Evolutionary conservation across 2,888 invertebrate genomes (phyloP), one percentile per base, ranked within the genome.

Genomic region (Druceiella hillmani): DNA sequence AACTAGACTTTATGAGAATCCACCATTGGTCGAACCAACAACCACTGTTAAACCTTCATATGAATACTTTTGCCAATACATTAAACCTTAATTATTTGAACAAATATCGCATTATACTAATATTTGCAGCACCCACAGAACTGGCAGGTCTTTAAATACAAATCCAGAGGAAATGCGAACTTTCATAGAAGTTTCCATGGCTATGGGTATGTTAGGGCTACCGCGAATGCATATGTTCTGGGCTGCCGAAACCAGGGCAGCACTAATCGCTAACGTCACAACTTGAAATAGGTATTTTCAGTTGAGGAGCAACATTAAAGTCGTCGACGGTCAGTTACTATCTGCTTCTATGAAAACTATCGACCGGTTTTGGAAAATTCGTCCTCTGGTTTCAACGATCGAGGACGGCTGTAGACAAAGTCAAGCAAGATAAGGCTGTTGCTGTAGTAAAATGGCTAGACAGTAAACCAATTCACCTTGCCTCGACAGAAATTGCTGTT

Each of bases 361-460:
- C 22, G 22, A 20, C n/a, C 22, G n/a, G 22, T 20, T 20, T 20
- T 20, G 22, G 22, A 20, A 20, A 20, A 20, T 20, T 20, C 22
- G 22, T 9, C 22, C 22, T 6, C 6, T 20, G n/a, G 22, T 20
- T 6, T 20, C 22, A 7, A 9, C 6, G n/a, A 20, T 20, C n/a
- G 22, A 20, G 22, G n/a, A 9, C 6, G 22, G 6, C n/a, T 20
- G 22, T 9, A 20, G 22, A 20, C 6, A 20, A 20, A 20, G n/a
- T 20, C 6, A 20, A 20, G n/a, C 6, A 20, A 9, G n/a, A 9
- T 7, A 20, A 20, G 6, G 22, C 22, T n/a, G n/a, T n/a, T n/a
- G n/a, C n/a, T n/a, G n/a, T n/a, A n/a, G n/a, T n/a, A n/a, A n/a
- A n/a, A n/a, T n/a, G n/a, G n/a, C n/a, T n/a, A n/a, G n/a, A n/a